These are phyloP conservation scores for Drosophila algonquin DNA, from an alignment of 2,888 invertebrate genomes.

Conservation along the genomic window DNA sequence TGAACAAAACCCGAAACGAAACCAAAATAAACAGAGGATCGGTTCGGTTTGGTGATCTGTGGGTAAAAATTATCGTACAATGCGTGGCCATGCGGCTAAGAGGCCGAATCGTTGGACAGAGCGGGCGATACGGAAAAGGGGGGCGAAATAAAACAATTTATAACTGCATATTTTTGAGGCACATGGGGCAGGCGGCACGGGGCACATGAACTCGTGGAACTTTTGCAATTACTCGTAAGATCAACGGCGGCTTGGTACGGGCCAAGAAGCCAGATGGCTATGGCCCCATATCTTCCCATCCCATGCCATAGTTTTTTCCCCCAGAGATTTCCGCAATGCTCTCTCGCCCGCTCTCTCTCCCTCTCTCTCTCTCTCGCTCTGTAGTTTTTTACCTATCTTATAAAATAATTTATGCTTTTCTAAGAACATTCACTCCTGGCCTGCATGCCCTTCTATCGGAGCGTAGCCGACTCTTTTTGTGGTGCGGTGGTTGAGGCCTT, in stretches of 20 bases:
- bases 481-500: slow-evolving; percentile 14
- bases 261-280: slow-evolving; percentile 55
- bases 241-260: slow-evolving; percentile 45
- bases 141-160: slow-evolving; percentile 40
- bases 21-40: slow-evolving; percentile 63
- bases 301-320: slow-evolving; percentile 14
- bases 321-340: slow-evolving; percentile 52
- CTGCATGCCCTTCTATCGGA: slow-evolving; percentile 48
- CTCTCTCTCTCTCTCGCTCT: background rate
- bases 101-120: background rate
- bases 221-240: slow-evolving; percentile 58
- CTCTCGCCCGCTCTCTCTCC: background rate
- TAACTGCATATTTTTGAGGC: slow-evolving; percentile 44
- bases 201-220: slow-evolving; percentile 63
- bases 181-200: background rate
- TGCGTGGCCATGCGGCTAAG: slow-evolving; percentile 48
- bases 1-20: slow-evolving; percentile 44
- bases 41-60: background rate
- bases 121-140: slow-evolving; percentile 12
- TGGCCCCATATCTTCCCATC: background rate
- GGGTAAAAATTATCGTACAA: slow-evolving; percentile 19
- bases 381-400: slow-evolving; percentile 11
- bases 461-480: background rate
- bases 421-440: slow-evolving; percentile 46
- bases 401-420: slow-evolving; percentile 52